These are phyloP conservation scores for Aporophyla nigra DNA, from an alignment of 2,888 invertebrate genomes.

Conservation along the genomic window DNA sequence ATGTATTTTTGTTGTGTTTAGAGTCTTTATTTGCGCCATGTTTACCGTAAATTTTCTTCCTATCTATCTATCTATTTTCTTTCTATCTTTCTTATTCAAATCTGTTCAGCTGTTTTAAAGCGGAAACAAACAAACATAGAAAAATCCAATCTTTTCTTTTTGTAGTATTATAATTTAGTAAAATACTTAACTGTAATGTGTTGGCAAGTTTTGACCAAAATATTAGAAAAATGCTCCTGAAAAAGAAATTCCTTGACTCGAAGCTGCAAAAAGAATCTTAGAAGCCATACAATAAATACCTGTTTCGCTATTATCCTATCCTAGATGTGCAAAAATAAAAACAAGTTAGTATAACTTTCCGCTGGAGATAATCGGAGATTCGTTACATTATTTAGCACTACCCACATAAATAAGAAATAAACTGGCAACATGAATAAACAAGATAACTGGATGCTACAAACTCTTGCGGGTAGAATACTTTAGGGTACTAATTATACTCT, in stretches of 20 bases:
- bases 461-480: constrained; percentile 49
- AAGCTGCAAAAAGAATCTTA: constrained; percentile 13
- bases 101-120: too few species aligned
- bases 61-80: too few species aligned
- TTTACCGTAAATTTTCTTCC: too few species aligned
- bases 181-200: background rate
- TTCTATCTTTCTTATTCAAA: too few species aligned
- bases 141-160: too few species aligned
- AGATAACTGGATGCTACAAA: constrained; percentile 39
- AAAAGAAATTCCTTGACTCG: background rate
- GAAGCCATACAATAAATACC: constrained; percentile 15
- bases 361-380: constrained; percentile 50
- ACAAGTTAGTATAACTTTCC: constrained; percentile 23
- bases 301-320: background rate
- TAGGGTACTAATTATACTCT: constrained; percentile 33
- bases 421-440: constrained; percentile 53
- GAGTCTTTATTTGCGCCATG: too few species aligned
- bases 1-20: too few species aligned
- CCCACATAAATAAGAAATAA: constrained; percentile 51
- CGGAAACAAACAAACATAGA: too few species aligned
- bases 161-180: too few species aligned
- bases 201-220: background rate
- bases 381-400: constrained; percentile 46
- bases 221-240: background rate
- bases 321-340: constrained; percentile 18